Conservation (phyloP, 2,113 vertebrate genomes). For the Macquaria australasica region DNA sequence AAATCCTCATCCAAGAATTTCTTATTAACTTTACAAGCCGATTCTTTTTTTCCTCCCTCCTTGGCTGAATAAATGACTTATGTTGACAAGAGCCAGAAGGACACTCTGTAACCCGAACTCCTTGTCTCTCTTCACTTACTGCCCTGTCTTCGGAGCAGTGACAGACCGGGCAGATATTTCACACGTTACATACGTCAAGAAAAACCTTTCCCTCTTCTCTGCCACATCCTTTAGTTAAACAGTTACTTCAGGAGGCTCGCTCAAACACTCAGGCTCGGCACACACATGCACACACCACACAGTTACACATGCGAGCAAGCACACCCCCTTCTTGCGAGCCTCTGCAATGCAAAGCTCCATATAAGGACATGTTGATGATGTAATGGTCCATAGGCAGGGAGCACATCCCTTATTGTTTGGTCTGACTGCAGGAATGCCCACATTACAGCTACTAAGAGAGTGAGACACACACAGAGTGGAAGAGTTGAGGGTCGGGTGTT, state of each 20-base stretch:
- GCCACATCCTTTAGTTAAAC: constrained; percentile 66
- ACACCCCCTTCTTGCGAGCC: constrained; percentile 81
- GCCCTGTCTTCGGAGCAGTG: constrained; percentile 65
- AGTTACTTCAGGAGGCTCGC: constrained; percentile 47
- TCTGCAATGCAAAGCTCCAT: constrained; percentile 89
- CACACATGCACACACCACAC: constrained; percentile 29
- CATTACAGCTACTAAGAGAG: constrained; percentile 81
- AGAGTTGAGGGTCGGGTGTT: constrained; percentile 55
- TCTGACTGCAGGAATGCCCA: constrained; percentile 90
- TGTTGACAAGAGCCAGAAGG: constrained; percentile 75
- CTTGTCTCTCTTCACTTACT: constrained; percentile 73
- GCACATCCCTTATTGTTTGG: constrained; percentile 94
- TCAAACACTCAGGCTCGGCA: constrained; percentile 17
- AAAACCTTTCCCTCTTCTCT: constrained; percentile 30
- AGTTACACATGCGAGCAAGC: constrained; percentile 50
- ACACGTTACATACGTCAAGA: constrained; percentile 72
- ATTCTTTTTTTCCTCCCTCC: constrained; percentile 11
- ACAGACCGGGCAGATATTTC: constrained; percentile 76
- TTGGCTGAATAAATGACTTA: constrained; percentile 56
- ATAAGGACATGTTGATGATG: constrained; percentile 96
- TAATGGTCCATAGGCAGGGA: constrained; percentile 93
- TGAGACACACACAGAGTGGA: constrained; percentile 55
- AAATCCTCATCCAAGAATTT: constrained; percentile 44
- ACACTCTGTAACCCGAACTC: constrained; percentile 75
- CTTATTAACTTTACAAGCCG: constrained; percentile 32